phyloP scores from a whole-genome alignment of 2,113 vertebrate genomes.

The Eclectus roratus region DNA sequence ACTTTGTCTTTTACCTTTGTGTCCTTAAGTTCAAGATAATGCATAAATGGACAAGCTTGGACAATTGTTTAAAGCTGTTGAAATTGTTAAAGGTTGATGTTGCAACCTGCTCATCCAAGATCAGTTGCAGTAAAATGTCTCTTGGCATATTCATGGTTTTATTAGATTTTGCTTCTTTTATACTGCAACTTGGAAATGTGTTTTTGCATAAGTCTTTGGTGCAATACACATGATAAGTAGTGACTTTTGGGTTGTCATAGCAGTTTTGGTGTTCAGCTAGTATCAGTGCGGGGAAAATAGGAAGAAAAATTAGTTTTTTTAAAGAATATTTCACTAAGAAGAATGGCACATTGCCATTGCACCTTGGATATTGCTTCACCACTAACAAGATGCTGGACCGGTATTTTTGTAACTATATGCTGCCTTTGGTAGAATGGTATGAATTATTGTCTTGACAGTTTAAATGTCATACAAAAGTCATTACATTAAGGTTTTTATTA shows the following conservation, averaged over 20 bases:
- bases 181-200: conserved; percentile 33
- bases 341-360: conserved; percentile 55
- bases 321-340: conserved; percentile 48
- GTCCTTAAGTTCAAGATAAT: not conserved
- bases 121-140: not conserved
- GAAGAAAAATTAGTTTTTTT: conserved; percentile 61
- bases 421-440: conserved; percentile 49
- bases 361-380: conserved; percentile 67
- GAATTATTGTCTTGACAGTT: conserved; percentile 52
- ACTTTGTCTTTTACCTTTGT: not conserved
- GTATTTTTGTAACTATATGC: conserved; percentile 36
- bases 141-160: not conserved
- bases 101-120: conserved; percentile 1
- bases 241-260: conserved; percentile 27
- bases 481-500: conserved; percentile 23
- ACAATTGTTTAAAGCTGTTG: not conserved
- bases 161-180: conserved; percentile 24
- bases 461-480: conserved; percentile 38
- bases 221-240: not conserved
- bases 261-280: conserved; percentile 19
- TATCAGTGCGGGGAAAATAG: conserved; percentile 3
- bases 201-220: conserved; percentile 24
- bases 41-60: not conserved
- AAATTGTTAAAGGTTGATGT: not conserved
- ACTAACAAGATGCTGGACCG: conserved; percentile 65